phyloP scores from a whole-genome alignment of 2,113 vertebrate genomes.

The Sclerurus mexicanus region DNA sequence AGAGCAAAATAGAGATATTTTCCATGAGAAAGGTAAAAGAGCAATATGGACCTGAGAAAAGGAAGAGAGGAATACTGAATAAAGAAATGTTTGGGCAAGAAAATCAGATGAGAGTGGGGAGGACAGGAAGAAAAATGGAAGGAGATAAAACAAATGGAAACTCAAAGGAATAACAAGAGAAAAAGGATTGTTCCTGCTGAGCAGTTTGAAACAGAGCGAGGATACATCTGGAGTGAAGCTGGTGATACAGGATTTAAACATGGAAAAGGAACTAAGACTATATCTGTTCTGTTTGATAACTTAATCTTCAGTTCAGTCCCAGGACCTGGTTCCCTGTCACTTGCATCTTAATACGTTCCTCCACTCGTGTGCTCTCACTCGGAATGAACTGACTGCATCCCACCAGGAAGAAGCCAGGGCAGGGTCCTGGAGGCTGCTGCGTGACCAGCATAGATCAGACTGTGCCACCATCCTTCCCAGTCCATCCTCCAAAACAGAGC shows the following conservation, averaged over 20 bases:
- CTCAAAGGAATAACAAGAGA: background rate
- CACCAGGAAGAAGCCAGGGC: background rate
- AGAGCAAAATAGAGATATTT: background rate
- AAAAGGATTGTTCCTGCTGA: background rate
- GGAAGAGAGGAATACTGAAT: background rate
- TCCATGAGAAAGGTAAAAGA: background rate
- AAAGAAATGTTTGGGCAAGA: background rate
- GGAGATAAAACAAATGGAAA: background rate
- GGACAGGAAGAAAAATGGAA: background rate
- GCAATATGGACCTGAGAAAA: background rate
- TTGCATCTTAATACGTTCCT: background rate
- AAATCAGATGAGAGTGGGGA: background rate
- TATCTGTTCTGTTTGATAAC: background rate
- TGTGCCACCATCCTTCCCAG: background rate
- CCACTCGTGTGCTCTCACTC: background rate
- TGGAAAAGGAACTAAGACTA: background rate
- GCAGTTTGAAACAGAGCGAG: background rate
- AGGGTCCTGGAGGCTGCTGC: background rate
- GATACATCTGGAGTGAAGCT: background rate
- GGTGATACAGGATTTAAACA: background rate
- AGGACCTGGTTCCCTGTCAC: background rate
- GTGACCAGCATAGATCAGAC: background rate
- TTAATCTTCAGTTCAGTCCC: background rate
- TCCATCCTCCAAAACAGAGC: fast-evolving
- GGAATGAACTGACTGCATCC: background rate